A percentile compares a stretch with the other conserved stretches of the same genome.
phyloP scores from a whole-genome alignment of 2,113 vertebrate genomes.

The Mustela nigripes region DNA sequence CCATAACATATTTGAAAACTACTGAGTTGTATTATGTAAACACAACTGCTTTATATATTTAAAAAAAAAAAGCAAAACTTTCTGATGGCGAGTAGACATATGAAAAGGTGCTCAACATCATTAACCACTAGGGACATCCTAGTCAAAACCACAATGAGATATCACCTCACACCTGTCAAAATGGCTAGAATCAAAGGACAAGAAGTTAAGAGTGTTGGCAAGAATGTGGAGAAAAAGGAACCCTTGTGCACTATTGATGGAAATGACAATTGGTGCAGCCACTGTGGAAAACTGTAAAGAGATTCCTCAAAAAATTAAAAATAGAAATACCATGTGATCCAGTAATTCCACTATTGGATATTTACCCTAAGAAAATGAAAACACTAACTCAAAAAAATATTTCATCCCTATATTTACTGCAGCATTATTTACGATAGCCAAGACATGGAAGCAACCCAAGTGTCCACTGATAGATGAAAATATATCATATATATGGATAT shows the following conservation, averaged over 20 bases:
- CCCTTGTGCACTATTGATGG: not conserved
- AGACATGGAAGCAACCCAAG: not conserved
- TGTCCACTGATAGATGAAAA: not conserved
- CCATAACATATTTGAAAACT: not conserved
- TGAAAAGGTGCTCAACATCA: not conserved
- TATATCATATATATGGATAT: not conserved
- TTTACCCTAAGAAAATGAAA: not conserved
- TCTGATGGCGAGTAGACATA: not conserved
- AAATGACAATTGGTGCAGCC: not conserved
- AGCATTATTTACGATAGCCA: not conserved
- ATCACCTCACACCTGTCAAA: not conserved
- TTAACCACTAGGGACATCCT: not conserved
- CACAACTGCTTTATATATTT: not conserved
- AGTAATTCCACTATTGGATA: not conserved
- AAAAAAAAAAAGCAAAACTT: not conserved
- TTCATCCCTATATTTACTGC: not conserved
- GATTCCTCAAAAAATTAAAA: not conserved
- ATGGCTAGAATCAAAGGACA: not conserved
- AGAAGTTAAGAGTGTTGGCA: not conserved
- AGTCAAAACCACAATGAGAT: not conserved
- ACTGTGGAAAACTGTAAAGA: not conserved
- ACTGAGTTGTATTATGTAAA: not conserved
- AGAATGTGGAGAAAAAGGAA: not conserved
- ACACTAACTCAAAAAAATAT: not conserved
- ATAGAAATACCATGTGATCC: not conserved